Base-by-base conservation (phyloP, 2,113 vertebrate species). In the Pedionomus torquatus region DNA sequence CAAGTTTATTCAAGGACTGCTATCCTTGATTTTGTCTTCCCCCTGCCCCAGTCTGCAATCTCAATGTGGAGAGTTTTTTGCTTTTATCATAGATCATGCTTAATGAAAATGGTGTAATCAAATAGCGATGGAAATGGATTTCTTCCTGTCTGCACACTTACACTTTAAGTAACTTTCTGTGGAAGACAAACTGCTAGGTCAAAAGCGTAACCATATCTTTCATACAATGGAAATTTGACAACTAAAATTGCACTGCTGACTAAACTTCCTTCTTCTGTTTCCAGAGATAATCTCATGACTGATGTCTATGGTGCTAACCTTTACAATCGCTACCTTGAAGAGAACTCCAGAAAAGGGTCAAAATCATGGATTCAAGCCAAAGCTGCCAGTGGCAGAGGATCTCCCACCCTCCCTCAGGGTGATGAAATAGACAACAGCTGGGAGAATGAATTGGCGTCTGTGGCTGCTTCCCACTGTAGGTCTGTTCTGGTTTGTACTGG, bases 231-330 rank as follows among this genome's bases (percentile, higher is more conserved):
- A 28, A 66, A 39, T 55, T 1, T 9, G 72, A 0, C 52, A 39
- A 5, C 17, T 19, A 0, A 11, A 46, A 33, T 20, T 20, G 75
- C 10, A 7, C 9, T 35, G 61, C 51, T 90, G 83, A 71, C 90
- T 1, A 4, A 28, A 2, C 8, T n/a, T 3, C 51, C 28, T 89
- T 31, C 48, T n/a, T 69, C 4, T 31, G 4, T 80, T 81, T 51
- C 35, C 95, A 99, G 99, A 23, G 99, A 99, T 95, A 99, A 99
- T 30, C 83, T 98, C 48, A 99, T 99, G 98, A 99, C 99, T 0
- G 99, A 99, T 19, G 97, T 99, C 61, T 99, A 99, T 13, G 99
- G 99, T 35, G 99, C 99, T 18, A 99, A 99, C 96, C 98, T 99
- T 35, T 99, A 99, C 97, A 98, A 99, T 93, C 98, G 98, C 70